These are phyloP conservation scores for Bedellia somnulentella DNA, from an alignment of 2,888 invertebrate species.

Conservation along the genomic window DNA sequence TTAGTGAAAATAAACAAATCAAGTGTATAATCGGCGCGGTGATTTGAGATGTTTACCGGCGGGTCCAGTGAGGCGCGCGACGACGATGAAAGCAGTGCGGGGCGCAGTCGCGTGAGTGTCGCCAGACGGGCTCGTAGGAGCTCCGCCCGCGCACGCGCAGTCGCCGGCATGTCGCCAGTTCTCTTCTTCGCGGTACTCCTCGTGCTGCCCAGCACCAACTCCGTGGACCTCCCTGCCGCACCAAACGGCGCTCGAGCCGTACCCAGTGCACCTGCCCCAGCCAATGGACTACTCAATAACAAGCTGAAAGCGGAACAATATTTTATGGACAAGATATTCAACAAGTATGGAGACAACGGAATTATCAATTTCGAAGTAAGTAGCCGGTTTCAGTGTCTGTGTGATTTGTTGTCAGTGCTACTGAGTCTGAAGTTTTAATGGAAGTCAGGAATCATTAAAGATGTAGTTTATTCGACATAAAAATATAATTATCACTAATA, in stretches of 20 bases:
- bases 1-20: conserved; percentile 40
- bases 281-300: too few species aligned
- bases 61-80: conserved; percentile 24
- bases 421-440: not conserved
- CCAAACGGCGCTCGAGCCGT: too few species aligned
- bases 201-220: too few species aligned
- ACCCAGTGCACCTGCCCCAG: too few species aligned
- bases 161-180: not conserved
- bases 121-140: not conserved
- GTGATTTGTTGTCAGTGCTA: too few species aligned
- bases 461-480: not conserved
- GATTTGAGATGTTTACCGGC: too few species aligned
- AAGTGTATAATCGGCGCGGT: conserved; percentile 17
- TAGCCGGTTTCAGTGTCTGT: too few species aligned
- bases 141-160: not conserved
- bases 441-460: not conserved
- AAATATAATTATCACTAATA: not conserved
- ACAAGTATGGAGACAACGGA: conserved; percentile 59
- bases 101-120: conserved; percentile 36
- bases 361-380: conserved; percentile 60
- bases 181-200: not conserved
- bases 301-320: conserved; percentile 40
- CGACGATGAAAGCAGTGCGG: conserved; percentile 17
- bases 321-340: conserved; percentile 56
- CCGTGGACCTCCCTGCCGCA: too few species aligned